Evolutionary conservation across 2,797 vertebrate genomes (phyloP), one percentile per base, ranked within the genome.

Genomic region (Coranthus polyacanthus): DNA sequence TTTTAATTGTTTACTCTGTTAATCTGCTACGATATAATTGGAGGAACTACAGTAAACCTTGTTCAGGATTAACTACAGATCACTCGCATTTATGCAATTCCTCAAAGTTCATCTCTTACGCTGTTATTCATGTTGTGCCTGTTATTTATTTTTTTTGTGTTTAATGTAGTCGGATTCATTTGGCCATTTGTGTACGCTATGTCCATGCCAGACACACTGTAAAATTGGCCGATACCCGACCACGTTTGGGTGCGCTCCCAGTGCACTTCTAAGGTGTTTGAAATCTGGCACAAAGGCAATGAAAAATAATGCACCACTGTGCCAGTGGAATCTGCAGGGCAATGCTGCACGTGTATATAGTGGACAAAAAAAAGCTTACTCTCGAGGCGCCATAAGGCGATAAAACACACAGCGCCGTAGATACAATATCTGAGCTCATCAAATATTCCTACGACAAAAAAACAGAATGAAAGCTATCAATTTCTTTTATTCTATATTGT

Each of bases 361-460:
- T 37, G 32, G 51, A 76, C 41, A 50, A 1, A 20, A 29, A 2
- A 43, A 53, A 41, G 32, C 41, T 50, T 57, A 26, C 44, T 17
- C 22, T 47, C 11, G 37, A 38, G 12, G 37, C 15, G 13, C 52
- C 16, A 26, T 12, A n/a, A n/a, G 15, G 37, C 22, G 12, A 7
- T 6, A 16, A 32, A 12, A 43, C 20, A 17, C 17, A 47, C 47
- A 66, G 57, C 32, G 58, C 36, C 2, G 16, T 59, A 26, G 12
- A 37, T 39, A 56, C 21, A 43, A 20, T 60, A 29, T 59, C 32
- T 11, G 32, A 77, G 12, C 1, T 36, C 13, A 38, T 51, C 37
- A 76, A 57, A 75, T 39, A 63, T 59, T 73, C 11, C 32, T 57
- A 43, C n/a, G 73, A 50, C 29, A 42, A 36, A 72, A 15, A 65